Conservation (phyloP, 64 coral and sea anemone species). For the Acropora tenuis region DNA sequence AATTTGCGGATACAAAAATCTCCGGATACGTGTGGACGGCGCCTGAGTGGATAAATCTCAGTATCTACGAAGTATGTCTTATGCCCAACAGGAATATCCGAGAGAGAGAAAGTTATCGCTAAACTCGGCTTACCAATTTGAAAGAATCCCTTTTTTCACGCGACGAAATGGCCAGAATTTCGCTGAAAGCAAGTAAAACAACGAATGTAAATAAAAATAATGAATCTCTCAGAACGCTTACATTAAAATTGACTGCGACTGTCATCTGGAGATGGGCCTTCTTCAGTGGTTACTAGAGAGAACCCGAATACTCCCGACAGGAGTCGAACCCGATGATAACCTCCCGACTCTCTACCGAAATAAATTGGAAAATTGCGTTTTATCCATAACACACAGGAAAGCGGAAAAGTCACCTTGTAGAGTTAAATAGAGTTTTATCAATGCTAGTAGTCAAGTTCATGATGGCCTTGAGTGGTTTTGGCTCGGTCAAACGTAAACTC, state of each 20-base stretch:
- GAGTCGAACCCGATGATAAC: too few species aligned
- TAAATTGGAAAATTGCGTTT: too few species aligned
- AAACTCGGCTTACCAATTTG: conserved; percentile 81
- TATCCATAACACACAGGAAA: background rate
- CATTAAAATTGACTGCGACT: too few species aligned
- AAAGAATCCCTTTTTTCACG: conserved; percentile 65
- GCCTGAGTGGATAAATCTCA: too few species aligned
- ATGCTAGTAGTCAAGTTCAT: conserved; percentile 91
- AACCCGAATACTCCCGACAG: too few species aligned
- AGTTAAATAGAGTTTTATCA: conserved; percentile 78
- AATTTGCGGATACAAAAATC: too few species aligned
- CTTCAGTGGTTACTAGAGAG: too few species aligned
- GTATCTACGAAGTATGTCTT: too few species aligned
- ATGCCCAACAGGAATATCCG: too few species aligned
- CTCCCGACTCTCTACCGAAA: too few species aligned
- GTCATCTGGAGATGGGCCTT: too few species aligned
- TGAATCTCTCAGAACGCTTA: background rate
- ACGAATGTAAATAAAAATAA: background rate
- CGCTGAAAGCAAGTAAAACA: conserved; percentile 57
- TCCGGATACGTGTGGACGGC: too few species aligned
- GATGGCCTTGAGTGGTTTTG: conserved; percentile 93
- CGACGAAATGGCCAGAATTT: conserved; percentile 87
- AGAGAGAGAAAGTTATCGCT: background rate
- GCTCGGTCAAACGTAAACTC: conserved; percentile 69
- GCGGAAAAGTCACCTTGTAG: conserved; percentile 50